Base-by-base conservation (phyloP, 2,888 invertebrate genomes). In the Drosophila leonis region DNA sequence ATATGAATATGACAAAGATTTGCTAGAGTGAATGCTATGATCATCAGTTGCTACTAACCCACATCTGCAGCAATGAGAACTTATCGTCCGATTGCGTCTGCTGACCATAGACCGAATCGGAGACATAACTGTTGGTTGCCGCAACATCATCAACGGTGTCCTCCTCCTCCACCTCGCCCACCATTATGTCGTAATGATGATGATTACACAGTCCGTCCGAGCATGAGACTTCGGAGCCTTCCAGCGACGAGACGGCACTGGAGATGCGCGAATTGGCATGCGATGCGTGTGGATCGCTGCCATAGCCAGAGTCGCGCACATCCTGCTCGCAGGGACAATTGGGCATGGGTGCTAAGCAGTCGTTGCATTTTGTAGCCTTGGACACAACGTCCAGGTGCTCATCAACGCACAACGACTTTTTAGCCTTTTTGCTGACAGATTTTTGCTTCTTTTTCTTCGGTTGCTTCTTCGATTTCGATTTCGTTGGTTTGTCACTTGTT, bases 221-320 rank as follows among this genome's bases (percentile, higher is more conserved):
- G 93, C 97, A 98, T 1, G 97, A 97, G 61, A 98, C 95, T 91
- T 98, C 98, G 0, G 98, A 98, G 35, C 98, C 97, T 90, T 98
- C 98, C 0, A 97, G 97, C 0, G 97, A 97, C 91, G 97, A 97
- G 81, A 96, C 95, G 70, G 96, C 94, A 80, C 97, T 97, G 27
- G 97, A 97, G 57, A 96, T 96, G 46, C 95, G 94, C 67, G 95
- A 94, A 39, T 95, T 95, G 80, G 95, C 95, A 80, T 96, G 96
- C 73, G 92, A 92, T 48, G 91, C 87, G 27, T 92, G 78, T 31
- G 82, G 92, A 78, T 97, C 98, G 13, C 98, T 98, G 24, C 97
- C 97, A 92, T 98, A 98, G 44, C 98, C 98, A 88, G 96, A 97
- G 93, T 98, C 98, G 92, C 92, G 88, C 27, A 93, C 92, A 81